Evolutionary conservation across 1,140 invertebrate species (phyloP).

Genomic region (Penaeus chinensis): DNA sequence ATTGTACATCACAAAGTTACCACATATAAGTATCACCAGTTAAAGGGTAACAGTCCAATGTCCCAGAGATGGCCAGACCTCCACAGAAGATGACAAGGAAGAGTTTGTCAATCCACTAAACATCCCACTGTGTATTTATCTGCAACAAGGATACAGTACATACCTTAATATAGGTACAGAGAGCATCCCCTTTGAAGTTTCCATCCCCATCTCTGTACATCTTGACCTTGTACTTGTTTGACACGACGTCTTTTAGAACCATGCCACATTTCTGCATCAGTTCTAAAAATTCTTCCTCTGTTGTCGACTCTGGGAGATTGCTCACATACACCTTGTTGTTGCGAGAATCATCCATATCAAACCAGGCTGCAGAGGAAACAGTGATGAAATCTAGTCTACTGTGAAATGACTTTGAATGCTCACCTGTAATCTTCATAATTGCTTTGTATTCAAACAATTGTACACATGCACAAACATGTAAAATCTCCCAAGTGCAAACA

Average conservation of each 20-base stretch:
- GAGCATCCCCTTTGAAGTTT: constrained; percentile 92
- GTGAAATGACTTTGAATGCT: not conserved
- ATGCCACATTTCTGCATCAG: constrained; percentile 97
- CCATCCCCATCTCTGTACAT: constrained; percentile 90
- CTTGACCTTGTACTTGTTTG: constrained; percentile 92
- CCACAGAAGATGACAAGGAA: not conserved
- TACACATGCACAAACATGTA: too few species aligned
- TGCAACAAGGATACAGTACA: constrained; percentile 61
- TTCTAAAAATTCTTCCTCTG: constrained; percentile 88
- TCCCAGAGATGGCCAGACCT: not conserved
- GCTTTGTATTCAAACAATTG: too few species aligned
- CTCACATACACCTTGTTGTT: constrained; percentile 98
- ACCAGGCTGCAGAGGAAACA: constrained; percentile 78
- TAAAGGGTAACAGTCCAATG: too few species aligned
- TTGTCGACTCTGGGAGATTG: constrained; percentile 90
- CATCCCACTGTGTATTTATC: not conserved
- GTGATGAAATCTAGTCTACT: constrained; percentile 6
- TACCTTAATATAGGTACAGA: constrained; percentile 96
- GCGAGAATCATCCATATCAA: constrained; percentile 90
- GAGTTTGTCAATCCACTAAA: not conserved
- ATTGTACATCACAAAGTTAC: too few species aligned
- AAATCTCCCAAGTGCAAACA: too few species aligned
- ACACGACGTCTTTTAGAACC: constrained; percentile 86
- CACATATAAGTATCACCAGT: too few species aligned
- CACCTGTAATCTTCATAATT: too few species aligned